Evolutionary conservation across 2,888 invertebrate genomes (phyloP).

Genomic region (Nemotelus nigrinus): DNA sequence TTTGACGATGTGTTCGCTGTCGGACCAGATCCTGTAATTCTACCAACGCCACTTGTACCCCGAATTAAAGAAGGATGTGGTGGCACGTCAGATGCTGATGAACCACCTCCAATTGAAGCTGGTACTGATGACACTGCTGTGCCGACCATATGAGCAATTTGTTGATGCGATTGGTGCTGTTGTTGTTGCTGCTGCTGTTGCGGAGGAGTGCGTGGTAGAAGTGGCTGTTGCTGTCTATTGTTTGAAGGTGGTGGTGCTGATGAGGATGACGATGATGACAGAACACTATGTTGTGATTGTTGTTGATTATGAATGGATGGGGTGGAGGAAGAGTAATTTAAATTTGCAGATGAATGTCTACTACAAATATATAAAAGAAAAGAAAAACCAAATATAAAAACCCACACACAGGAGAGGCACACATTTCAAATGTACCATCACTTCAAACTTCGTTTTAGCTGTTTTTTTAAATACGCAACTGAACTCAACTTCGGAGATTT

Average conservation of each 20-base stretch:
- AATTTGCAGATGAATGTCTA: slow-evolving; percentile 60
- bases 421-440: background rate
- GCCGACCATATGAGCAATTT: slow-evolving; percentile 10
- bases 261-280: slow-evolving; percentile 42
- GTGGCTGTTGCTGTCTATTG: slow-evolving; percentile 49
- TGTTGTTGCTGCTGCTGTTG: slow-evolving; percentile 51
- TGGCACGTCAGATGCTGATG: slow-evolving; percentile 25
- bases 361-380: slow-evolving; percentile 43
- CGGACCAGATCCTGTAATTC: slow-evolving; percentile 31
- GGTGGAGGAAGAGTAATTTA: slow-evolving; percentile 58
- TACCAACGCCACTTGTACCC: slow-evolving; percentile 31
- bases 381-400: slow-evolving; percentile 38
- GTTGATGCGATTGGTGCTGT: slow-evolving; percentile 44
- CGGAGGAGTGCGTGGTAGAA: slow-evolving; percentile 49
- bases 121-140: background rate
- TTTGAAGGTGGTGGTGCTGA: slow-evolving; percentile 8
- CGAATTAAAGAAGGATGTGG: slow-evolving; percentile 26
- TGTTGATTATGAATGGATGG: slow-evolving; percentile 51
- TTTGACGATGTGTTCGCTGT: slow-evolving; percentile 32
- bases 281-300: slow-evolving; percentile 45
- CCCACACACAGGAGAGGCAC: slow-evolving; percentile 37
- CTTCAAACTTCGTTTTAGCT: background rate
- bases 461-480: too few species aligned
- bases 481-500: too few species aligned
- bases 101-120: background rate